A percentile compares a stretch with the other conserved stretches of the same genome.
Evolutionary conservation across 2,113 vertebrate genomes (phyloP).

Genomic region (Gymnogyps californianus): DNA sequence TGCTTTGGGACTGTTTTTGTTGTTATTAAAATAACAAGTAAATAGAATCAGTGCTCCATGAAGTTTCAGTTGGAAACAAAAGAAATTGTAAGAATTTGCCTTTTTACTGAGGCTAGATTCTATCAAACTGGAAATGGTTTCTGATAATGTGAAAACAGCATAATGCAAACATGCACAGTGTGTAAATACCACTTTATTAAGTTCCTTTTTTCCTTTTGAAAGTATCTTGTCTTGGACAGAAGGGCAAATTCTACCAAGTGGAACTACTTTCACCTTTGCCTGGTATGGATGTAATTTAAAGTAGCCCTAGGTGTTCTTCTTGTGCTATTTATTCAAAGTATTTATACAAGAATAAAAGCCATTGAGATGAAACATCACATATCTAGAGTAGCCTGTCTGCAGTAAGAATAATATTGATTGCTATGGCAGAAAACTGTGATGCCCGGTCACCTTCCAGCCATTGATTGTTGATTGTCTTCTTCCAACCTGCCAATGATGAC

Average conservation of each 20-base stretch:
- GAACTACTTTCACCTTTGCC: slow-evolving; percentile 33
- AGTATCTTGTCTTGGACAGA: slow-evolving; percentile 41
- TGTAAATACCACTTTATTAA: slow-evolving; percentile 42
- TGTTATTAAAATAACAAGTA: neutral
- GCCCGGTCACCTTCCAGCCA: slow-evolving; percentile 73
- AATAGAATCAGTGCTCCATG: neutral
- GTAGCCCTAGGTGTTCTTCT: slow-evolving; percentile 38
- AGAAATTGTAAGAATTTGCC: neutral
- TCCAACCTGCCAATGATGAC: slow-evolving; percentile 52
- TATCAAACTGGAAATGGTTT: slow-evolving; percentile 19
- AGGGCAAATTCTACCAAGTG: slow-evolving; percentile 17
- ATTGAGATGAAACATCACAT: slow-evolving; percentile 36
- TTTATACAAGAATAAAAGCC: slow-evolving; percentile 59
- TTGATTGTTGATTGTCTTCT: slow-evolving; percentile 66
- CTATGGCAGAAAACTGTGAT: slow-evolving; percentile 42
- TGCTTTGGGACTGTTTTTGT: neutral
- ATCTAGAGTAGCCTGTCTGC: neutral
- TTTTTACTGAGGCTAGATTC: neutral
- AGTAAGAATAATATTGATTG: slow-evolving; percentile 67
- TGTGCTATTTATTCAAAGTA: slow-evolving; percentile 47
- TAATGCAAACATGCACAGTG: neutral
- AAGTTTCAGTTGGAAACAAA: neutral
- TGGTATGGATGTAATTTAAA: slow-evolving; percentile 60
- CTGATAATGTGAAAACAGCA: neutral
- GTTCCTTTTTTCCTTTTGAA: neutral